These are phyloP conservation scores for Seriola rivoliana DNA, from an alignment of 2,113 vertebrate species.

Conservation along the genomic window DNA sequence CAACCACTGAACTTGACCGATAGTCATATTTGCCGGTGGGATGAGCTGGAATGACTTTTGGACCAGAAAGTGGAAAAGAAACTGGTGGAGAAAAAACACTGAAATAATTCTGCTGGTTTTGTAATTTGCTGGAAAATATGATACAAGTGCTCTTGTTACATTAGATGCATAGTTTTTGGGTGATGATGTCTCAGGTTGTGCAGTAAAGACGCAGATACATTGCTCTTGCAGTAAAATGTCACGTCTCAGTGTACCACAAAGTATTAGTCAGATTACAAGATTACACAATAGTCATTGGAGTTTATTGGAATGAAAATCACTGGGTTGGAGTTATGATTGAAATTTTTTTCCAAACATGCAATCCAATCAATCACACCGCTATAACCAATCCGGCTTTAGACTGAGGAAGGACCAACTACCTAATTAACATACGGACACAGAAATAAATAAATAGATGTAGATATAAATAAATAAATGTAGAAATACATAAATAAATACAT, in stretches of 20 bases:
- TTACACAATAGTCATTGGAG: neutral
- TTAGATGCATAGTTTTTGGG: neutral
- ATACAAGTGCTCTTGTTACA: slow-evolving; percentile 15
- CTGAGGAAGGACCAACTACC: too few species aligned
- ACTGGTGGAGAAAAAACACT: slow-evolving; percentile 26
- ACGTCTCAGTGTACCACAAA: neutral
- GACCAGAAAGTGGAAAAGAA: slow-evolving; percentile 45
- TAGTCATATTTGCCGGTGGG: slow-evolving; percentile 28
- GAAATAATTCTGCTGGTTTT: slow-evolving; percentile 26
- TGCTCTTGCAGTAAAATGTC: neutral
- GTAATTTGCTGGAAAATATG: slow-evolving; percentile 31
- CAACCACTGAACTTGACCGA: slow-evolving; percentile 36
- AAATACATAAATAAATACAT: too few species aligned
- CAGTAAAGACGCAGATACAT: neutral
- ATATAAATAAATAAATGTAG: too few species aligned
- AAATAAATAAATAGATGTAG: too few species aligned
- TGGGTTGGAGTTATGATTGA: neutral
- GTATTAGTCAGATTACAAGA: neutral
- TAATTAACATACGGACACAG: too few species aligned
- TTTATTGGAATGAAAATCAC: neutral
- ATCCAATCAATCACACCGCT: too few species aligned
- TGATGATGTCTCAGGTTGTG: neutral
- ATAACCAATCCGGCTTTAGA: too few species aligned
- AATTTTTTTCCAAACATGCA: neutral
- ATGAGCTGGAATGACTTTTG: slow-evolving; percentile 45